Evolutionary conservation across 2,113 vertebrate genomes (phyloP).

Genomic region (Cromileptes altivelis): DNA sequence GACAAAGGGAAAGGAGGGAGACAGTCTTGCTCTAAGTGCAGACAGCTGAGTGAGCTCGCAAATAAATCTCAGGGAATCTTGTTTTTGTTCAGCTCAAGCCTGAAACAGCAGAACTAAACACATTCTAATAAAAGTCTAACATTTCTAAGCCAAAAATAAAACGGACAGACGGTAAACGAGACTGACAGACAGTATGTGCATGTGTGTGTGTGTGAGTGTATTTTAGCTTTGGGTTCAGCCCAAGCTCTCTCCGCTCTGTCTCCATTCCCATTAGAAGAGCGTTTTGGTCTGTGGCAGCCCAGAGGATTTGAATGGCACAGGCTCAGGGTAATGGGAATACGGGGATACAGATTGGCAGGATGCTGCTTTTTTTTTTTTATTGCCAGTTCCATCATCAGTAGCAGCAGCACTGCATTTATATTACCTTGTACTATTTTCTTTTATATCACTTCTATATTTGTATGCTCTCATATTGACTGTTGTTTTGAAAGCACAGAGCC

Average conservation of each 20-base stretch:
- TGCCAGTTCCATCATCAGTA: conserved; percentile 37
- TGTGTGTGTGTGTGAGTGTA: conserved; percentile 16
- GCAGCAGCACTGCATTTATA: conserved; percentile 32
- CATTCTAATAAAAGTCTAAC: conserved; percentile 34
- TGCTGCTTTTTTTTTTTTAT: conserved; percentile 26
- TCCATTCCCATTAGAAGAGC: conserved; percentile 68
- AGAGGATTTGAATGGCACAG: conserved; percentile 70
- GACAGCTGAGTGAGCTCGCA: neutral
- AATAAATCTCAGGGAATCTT: conserved; percentile 22
- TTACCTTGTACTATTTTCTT: conserved; percentile 20
- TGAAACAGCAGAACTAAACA: conserved; percentile 39
- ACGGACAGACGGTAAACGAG: conserved; percentile 25
- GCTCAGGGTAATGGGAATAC: conserved; percentile 66
- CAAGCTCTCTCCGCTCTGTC: conserved; percentile 52
- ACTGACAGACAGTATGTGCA: conserved; percentile 20
- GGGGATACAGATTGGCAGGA: conserved; percentile 56
- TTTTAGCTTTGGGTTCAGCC: conserved; percentile 40
- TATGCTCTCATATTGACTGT: conserved; percentile 1
- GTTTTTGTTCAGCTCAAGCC: conserved; percentile 33
- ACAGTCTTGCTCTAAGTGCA: neutral
- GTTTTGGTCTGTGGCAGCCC: conserved; percentile 61
- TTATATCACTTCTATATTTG: conserved; percentile 4
- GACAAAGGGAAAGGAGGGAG: neutral
- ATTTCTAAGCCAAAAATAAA: conserved; percentile 47
- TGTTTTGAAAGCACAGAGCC: conserved; percentile 14